phyloP scores from a whole-genome alignment of 2,113 vertebrate species.

The Nesoenas mayeri region DNA sequence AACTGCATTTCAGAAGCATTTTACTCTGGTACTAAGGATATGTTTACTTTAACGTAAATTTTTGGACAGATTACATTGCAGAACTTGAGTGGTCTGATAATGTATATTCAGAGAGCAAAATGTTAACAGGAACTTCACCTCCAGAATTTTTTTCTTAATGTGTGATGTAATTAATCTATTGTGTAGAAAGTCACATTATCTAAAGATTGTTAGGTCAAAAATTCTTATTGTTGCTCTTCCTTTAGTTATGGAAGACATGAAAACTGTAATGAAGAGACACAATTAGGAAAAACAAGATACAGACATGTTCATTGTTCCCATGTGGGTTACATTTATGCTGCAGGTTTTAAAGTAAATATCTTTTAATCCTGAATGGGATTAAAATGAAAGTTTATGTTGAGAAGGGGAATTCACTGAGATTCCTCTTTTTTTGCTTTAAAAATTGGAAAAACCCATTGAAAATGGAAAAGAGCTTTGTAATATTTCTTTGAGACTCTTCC shows the following conservation, averaged over 20 bases:
- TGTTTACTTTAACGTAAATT: neutral
- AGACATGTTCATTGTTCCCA: neutral
- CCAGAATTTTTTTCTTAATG: neutral
- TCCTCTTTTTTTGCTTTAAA: neutral
- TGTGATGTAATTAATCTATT: neutral
- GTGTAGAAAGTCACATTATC: neutral
- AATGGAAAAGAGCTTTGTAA: accelerated
- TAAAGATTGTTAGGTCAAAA: neutral
- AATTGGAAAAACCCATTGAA: neutral
- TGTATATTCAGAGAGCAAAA: neutral
- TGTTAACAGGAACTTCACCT: neutral
- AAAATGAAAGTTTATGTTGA: neutral
- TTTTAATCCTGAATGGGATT: neutral
- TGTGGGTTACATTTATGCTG: neutral
- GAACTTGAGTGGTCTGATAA: neutral
- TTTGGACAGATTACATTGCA: neutral
- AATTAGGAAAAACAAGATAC: neutral
- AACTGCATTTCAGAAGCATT: neutral
- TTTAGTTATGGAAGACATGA: neutral
- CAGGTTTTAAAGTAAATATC: neutral
- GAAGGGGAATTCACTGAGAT: neutral
- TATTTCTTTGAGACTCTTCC: neutral
- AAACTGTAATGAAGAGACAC: neutral
- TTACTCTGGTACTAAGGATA: neutral
- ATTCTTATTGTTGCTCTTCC: neutral